Percentiles rank a stretch among this genome's conserved stretches.
These are phyloP conservation scores for Trematomus bernacchii DNA, from an alignment of 2,797 vertebrate species.

Conservation along the genomic window DNA sequence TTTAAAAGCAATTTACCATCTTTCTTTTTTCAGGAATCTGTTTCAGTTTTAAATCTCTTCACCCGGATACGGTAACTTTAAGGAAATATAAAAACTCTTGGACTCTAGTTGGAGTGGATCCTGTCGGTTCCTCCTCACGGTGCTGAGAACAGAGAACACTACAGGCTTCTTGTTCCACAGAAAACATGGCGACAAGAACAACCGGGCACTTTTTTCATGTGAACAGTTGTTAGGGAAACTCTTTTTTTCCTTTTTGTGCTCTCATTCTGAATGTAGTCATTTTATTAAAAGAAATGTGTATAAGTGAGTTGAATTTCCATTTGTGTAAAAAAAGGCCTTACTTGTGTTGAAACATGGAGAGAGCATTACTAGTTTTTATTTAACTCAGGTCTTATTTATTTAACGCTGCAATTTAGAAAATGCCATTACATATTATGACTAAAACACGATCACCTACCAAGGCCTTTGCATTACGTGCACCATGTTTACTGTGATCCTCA, in stretches of 20 bases:
- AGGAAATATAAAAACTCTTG: constrained; percentile 16
- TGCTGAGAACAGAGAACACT: constrained; percentile 49
- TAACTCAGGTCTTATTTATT: constrained; percentile 75
- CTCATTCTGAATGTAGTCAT: constrained; percentile 44
- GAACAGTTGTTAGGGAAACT: constrained; percentile 11
- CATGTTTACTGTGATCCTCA: constrained; percentile 48
- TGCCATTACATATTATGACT: constrained; percentile 34
- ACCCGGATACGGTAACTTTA: constrained; percentile 89
- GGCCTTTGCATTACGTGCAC: constrained; percentile 41
- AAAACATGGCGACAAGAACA: constrained; percentile 26
- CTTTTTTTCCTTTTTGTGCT: constrained; percentile 26
- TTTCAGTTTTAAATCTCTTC: constrained; percentile 93
- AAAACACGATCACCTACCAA: constrained; percentile 36
- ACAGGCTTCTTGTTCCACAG: constrained; percentile 13
- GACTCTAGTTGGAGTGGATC: constrained; percentile 22
- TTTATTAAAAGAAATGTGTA: constrained; percentile 28
- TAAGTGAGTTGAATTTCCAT: constrained; percentile 37
- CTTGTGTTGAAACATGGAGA: constrained; percentile 32
- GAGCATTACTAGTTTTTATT: constrained; percentile 54
- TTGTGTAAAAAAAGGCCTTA: constrained; percentile 53
- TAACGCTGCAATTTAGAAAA: constrained; percentile 17
- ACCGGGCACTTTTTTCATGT: constrained; percentile 28
- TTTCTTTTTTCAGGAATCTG: constrained; percentile 87
- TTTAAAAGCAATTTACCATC: no score
- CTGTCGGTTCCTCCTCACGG: constrained; percentile 19